A percentile compares a stretch with the other conserved stretches of the same genome.
phyloP scores from a whole-genome alignment of 1,140 invertebrate genomes.

The Argopecten irradians region DNA sequence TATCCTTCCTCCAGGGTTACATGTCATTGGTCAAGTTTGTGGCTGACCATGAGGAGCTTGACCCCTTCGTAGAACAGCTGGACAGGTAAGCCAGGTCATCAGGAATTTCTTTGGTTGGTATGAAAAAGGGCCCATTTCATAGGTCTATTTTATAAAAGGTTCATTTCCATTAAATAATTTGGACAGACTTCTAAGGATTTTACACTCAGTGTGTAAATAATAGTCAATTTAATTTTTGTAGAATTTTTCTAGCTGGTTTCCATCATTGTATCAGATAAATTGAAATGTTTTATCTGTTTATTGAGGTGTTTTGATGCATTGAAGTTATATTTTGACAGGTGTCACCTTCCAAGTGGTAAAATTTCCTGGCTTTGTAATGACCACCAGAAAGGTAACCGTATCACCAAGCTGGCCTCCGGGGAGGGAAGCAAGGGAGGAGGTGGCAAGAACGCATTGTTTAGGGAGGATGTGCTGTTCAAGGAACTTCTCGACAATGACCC shows the following conservation, averaged over 20 bases:
- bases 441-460: slow-evolving; percentile 53
- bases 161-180: neutral
- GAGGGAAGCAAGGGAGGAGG: slow-evolving; percentile 52
- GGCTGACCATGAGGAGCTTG: slow-evolving; percentile 48
- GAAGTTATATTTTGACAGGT: slow-evolving; percentile 64
- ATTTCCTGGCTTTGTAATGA: slow-evolving; percentile 73
- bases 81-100: slow-evolving; percentile 48
- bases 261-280: neutral
- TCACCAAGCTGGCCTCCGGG: slow-evolving; percentile 62
- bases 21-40: slow-evolving; percentile 49
- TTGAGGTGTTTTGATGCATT: no score
- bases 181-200: neutral
- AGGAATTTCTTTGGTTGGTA: neutral
- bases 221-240: neutral
- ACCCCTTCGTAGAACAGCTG: slow-evolving; percentile 52
- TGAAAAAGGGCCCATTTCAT: neutral
- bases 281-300: neutral
- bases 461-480: slow-evolving; percentile 64
- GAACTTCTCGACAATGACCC: slow-evolving; percentile 43
- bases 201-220: neutral
- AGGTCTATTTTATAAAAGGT: neutral
- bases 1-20: slow-evolving; percentile 58
- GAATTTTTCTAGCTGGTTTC: neutral
- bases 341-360: slow-evolving; percentile 74
- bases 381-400: slow-evolving; percentile 67